These are phyloP conservation scores for Heliconius hewitsoni DNA, from an alignment of 1,140 invertebrate genomes.

Conservation along the genomic window DNA sequence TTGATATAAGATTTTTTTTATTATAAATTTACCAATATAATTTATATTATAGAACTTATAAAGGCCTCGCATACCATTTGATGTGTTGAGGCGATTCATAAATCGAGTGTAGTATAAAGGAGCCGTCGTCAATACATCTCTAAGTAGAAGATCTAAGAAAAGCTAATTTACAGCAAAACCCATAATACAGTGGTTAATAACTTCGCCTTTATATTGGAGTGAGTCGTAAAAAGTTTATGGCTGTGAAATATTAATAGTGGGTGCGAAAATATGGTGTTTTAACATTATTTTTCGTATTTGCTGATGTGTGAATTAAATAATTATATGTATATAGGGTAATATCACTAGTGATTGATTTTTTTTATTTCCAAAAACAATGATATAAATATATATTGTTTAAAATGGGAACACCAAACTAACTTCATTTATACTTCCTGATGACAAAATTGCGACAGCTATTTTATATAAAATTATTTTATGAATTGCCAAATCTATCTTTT, in stretches of 20 bases:
- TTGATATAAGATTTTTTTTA: too few relatives aligned
- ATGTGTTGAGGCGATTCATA: slow-evolving; percentile 4
- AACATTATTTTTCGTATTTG: not conserved
- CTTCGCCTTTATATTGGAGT: slow-evolving; percentile 22
- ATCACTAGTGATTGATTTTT: too few relatives aligned
- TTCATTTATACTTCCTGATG: too few relatives aligned
- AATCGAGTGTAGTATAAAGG: slow-evolving; percentile 8
- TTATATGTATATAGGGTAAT: not conserved
- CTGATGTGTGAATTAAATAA: not conserved
- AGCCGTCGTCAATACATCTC: slow-evolving; percentile 10
- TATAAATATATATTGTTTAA: too few relatives aligned
- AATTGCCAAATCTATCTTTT: too few relatives aligned
- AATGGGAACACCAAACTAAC: too few relatives aligned
- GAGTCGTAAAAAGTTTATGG: slow-evolving; percentile 27
- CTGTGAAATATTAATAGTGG: slow-evolving; percentile 12
- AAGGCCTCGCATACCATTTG: not conserved
- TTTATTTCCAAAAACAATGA: too few relatives aligned
- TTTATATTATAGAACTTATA: not conserved
- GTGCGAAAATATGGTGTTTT: slow-evolving; percentile 21
- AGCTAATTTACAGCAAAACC: slow-evolving; percentile 23
- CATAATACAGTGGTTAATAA: slow-evolving; percentile 27
- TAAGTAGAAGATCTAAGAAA: slow-evolving; percentile 28
- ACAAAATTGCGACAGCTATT: too few relatives aligned
- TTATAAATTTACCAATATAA: too few relatives aligned
- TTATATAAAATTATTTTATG: too few relatives aligned